Percentiles rank a stretch among this genome's conserved stretches.
Conservation (phyloP, 2,797 vertebrate genomes). For the Percopsis omiscomaycus region DNA sequence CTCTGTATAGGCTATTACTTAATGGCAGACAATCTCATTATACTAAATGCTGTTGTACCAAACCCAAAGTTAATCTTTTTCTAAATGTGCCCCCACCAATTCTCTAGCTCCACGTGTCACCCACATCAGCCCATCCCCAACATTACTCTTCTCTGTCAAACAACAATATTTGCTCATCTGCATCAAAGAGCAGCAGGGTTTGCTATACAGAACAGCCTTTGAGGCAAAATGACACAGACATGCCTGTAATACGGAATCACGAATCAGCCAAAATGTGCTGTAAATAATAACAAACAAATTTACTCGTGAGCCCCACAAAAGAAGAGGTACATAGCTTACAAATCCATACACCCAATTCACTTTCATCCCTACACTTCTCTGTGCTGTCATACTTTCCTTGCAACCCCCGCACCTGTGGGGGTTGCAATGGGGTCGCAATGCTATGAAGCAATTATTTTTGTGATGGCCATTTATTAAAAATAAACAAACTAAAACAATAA, state of each 20-base stretch:
- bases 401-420: no score
- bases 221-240: slow-evolving; percentile 47
- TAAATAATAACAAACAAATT: background rate
- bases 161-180: slow-evolving; percentile 77
- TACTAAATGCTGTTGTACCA: background rate
- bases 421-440: no score
- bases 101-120: slow-evolving; percentile 16
- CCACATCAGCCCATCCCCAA: slow-evolving; percentile 27
- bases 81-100: background rate
- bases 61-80: background rate
- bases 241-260: slow-evolving; percentile 30
- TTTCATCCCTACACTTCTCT: no score
- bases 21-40: no score
- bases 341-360: no score
- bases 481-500: no score
- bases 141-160: slow-evolving; percentile 60
- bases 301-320: no score
- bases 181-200: slow-evolving; percentile 67
- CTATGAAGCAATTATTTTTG: no score
- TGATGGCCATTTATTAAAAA: no score
- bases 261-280: slow-evolving; percentile 21
- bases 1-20: no score
- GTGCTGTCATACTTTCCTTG: no score
- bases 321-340: no score
- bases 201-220: slow-evolving; percentile 65